Conservation (phyloP, 2,888 invertebrate species). For the Acanthosepion esculentum region DNA sequence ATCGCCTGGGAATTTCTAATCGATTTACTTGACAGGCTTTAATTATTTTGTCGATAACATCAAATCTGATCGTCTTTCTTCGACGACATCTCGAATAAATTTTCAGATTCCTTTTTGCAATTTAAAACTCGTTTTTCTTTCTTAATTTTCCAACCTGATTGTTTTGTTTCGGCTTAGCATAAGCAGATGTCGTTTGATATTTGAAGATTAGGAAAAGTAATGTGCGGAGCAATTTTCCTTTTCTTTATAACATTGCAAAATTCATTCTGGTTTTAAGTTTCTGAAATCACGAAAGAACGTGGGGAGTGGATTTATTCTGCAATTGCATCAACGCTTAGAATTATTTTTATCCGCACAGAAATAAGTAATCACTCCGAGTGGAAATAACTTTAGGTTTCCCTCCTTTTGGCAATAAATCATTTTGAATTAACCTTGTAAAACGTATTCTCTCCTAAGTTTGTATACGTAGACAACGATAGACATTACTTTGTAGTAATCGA, state of each 20-base stretch:
- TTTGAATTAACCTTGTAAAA: too few relatives aligned
- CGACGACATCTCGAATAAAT: background rate
- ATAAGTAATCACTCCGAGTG: too few relatives aligned
- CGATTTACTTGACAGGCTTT: background rate
- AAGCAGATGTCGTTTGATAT: background rate
- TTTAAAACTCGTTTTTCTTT: background rate
- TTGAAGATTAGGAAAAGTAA: background rate
- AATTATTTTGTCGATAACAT: background rate
- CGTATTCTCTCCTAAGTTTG: too few relatives aligned
- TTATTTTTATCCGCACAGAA: too few relatives aligned
- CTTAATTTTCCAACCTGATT: background rate
- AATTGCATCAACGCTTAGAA: background rate
- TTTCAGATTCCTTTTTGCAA: background rate
- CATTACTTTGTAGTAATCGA: too few relatives aligned
- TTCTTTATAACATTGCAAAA: background rate
- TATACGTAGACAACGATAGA: too few relatives aligned
- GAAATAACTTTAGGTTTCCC: background rate
- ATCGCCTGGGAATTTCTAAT: background rate
- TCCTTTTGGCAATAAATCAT: background rate
- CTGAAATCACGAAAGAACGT: background rate
- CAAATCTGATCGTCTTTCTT: background rate
- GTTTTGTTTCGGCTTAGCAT: background rate
- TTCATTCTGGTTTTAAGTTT: background rate
- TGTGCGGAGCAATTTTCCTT: background rate
- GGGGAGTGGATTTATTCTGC: background rate